Base-by-base conservation (phyloP, 1,140 invertebrate genomes). In the Araneus ventricosus region DNA sequence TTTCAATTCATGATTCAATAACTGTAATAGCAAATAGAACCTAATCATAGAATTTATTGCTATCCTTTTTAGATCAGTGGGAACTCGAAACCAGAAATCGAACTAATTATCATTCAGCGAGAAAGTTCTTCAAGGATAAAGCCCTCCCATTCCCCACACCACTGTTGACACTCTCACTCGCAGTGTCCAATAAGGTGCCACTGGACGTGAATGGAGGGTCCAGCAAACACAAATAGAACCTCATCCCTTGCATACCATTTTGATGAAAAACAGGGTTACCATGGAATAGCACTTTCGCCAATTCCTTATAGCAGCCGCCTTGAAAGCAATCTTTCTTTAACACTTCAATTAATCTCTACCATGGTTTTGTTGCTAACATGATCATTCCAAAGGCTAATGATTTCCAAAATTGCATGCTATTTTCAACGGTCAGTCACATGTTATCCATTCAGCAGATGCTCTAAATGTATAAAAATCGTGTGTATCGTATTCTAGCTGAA, bases 91-190 rank as follows among this genome's bases (percentile, higher is more conserved):
- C 45, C 45, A 14, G 30, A 34, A 37, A 75, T 20, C 14, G 82
- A n/a, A 34, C 30, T 86, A 86, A 92, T 92, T 92, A 92, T 92
- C 79, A 92, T 92, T 92, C 90, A 85, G 37, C 52, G 80, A 90
- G 88, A 59, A 45, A 39, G 63, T 59, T 67, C 30, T 52, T 61
- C 57, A 14, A 17, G 45, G 45, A 8, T 1, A 79, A 27, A 37
- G 4, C 30, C 90, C 82, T 34, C 82, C 90, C 84, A 37, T 86
- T 92, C 61, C 5, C 22, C 5, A 10, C n/a, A 10, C 37, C 41
- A 6, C 39, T 61, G 63, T 92, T 79, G 89, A 82, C 79, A 82
- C 41, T 85, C 20, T 86, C 41, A 30, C 82, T 39, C 37, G 8
- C 82, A 82, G 79, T 85, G 63, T 86, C 90, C 90, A 92, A 92